Evolutionary conservation across 2,113 vertebrate genomes (phyloP).

Genomic region (Steatornis caripensis): DNA sequence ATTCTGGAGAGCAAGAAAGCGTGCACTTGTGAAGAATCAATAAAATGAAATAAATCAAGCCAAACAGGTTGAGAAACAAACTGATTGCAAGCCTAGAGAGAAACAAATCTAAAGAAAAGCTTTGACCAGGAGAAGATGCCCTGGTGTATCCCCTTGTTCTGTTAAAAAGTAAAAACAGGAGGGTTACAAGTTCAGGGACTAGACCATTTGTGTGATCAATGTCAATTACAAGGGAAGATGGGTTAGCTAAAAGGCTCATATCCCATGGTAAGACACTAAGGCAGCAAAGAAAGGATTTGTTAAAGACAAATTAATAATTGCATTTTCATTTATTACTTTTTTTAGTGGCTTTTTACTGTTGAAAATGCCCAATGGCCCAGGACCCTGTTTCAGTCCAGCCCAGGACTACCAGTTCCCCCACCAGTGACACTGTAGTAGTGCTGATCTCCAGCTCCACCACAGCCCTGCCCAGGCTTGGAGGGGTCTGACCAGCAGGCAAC

Average conservation of each 20-base stretch:
- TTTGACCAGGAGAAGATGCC: neutral
- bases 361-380: neutral
- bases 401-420: neutral
- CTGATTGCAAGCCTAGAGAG: neutral
- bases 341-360: neutral
- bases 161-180: neutral
- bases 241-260: neutral
- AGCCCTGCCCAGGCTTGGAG: neutral
- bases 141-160: neutral
- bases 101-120: neutral
- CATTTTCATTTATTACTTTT: neutral
- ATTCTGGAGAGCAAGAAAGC: neutral
- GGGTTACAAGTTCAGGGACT: neutral
- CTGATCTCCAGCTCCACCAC: neutral
- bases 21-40: neutral
- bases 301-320: neutral
- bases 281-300: neutral
- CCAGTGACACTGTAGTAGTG: neutral
- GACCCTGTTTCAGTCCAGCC: neutral
- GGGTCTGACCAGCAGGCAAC: neutral
- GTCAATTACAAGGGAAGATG: neutral
- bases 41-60: slow-evolving; percentile 9
- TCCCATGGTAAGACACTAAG: neutral
- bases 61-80: neutral
- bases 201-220: neutral